Base-by-base conservation (phyloP, 2,113 vertebrate species). In the Daboia siamensis region DNA sequence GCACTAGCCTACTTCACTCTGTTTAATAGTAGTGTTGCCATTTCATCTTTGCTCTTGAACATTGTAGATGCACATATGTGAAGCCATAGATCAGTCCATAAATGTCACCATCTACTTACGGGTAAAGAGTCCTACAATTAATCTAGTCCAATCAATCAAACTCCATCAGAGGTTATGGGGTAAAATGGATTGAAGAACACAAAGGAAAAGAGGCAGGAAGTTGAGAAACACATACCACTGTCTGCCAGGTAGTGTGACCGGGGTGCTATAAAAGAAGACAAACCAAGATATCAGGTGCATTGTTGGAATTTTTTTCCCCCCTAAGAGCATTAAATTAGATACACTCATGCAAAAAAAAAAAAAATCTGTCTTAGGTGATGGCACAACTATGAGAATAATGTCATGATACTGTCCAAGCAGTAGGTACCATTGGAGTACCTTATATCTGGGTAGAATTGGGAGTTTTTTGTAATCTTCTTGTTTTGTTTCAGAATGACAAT, bases 161-260 rank as follows among this genome's bases (percentile, higher is more conserved):
- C 9, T n/a, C 48, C n/a, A n/a, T 13, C 33, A 80, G 33, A n/a
- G 20, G 15, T 59, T 23, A 29, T n/a, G 44, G 21, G 23, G 17
- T 52, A 0, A 1, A 48, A 59, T 0, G 29, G n/a, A 0, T n/a
- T 33, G 46, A 39, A 86, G 3, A 87, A 4, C 15, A 91, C 10
- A 2, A 2, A 92, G 0, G 1, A 15, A 57, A 51, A 87, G 46
- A 91, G 94, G 74, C 3, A 92, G 92, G n/a, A 21, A 92, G 94
- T 86, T 56, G n/a, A 21, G 93, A 93, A 74, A 55, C 85, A 98
- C 99, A 96, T 97, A 99, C 99, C 99, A 0, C 98, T 99, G 94
- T 99, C 98, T 0, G 98, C 97, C 94, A 98, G 98, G 97, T 98
- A 99, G 92, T 98, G 98, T 0, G 97, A 98, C 46, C 98, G 97